Evolutionary conservation across 2,888 invertebrate species (phyloP), one percentile per base, ranked within the genome.

Genomic region (Apotomis betuletana): DNA sequence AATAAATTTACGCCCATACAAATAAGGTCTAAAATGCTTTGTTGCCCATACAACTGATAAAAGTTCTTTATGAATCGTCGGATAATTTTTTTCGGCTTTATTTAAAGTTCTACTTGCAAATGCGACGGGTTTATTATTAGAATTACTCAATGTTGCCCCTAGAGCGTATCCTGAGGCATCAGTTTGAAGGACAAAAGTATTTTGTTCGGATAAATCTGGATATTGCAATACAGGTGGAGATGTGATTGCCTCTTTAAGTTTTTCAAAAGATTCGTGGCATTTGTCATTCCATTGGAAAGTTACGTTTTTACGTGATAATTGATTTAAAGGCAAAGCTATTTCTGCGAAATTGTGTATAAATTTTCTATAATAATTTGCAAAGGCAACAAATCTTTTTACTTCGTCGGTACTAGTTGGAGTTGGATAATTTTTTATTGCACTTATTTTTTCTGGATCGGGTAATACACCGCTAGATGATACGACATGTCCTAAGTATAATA

Each of bases 361-460:
- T 55, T 55, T 55, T 8, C 55, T 10, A 8, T 55, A 55, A 55
- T 55, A 55, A 55, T 55, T 55, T 5, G 55, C 55, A 27, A 55
- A 55, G 15, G 55, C 55, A 5, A 55, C 55, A 27, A 55, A 55
- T 27, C 55, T 55, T 55, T 27, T 27, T 5, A 55, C 55, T 55
- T 55, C 15, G 10, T 55, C 55, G 9, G 5, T 10, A n/a, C 9
- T 55, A 6, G 15, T 55, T n/a, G 55, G 55, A n/a, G 55, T 55
- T 5, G 55, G 55, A 27, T 55, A 55, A 27, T 55, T 55, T 55
- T 27, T 55, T 10, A 38, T 38, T 38, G 57, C 57, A 2, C 10
- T 4, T 5, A 38, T 27, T n/a, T 55, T 55, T 27, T 27, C 27
- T 55, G 55, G 15, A 27, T 55, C 15, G 5, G 55, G 55, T 55